These are phyloP conservation scores for Strigamia maritima DNA, from an alignment of 2,888 invertebrate genomes.

Conservation along the genomic window DNA sequence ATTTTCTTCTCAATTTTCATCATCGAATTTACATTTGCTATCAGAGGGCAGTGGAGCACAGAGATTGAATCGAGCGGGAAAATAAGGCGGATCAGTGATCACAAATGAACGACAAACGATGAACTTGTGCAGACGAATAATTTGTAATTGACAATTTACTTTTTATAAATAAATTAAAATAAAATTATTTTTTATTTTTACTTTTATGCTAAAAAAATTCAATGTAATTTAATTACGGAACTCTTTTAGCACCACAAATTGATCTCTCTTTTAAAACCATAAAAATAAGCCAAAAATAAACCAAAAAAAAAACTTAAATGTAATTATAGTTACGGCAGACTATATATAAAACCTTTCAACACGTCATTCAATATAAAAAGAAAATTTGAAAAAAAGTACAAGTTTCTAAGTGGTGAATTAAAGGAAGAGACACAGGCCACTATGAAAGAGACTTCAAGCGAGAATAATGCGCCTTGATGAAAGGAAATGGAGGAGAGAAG, in stretches of 20 bases:
- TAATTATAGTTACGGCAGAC: not conserved
- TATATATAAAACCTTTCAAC: not conserved
- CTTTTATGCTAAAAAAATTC: not conserved
- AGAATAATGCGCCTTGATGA: constrained; percentile 31
- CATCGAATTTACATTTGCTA: constrained; percentile 31
- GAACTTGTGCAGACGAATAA: not conserved
- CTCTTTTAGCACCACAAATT: constrained; percentile 1
- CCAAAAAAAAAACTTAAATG: not conserved
- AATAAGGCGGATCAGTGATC: constrained; percentile 32
- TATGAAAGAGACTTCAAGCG: constrained; percentile 7
- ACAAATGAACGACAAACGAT: constrained; percentile 28
- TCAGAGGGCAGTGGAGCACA: constrained; percentile 28
- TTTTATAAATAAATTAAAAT: not conserved
- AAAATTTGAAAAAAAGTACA: constrained; percentile 18
- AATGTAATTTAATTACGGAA: not conserved
- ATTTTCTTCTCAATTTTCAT: constrained; percentile 30
- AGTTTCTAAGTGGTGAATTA: constrained; percentile 28
- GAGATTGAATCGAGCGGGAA: constrained; percentile 30
- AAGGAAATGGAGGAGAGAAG: constrained; percentile 32
- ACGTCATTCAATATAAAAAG: not conserved
- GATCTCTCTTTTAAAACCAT: not conserved
- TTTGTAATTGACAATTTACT: not conserved
- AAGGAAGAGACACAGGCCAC: not conserved
- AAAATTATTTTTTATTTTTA: not conserved
- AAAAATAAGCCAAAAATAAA: not conserved